Evolutionary conservation across 2,888 invertebrate genomes (phyloP).

Genomic region (Aromia moschata): DNA sequence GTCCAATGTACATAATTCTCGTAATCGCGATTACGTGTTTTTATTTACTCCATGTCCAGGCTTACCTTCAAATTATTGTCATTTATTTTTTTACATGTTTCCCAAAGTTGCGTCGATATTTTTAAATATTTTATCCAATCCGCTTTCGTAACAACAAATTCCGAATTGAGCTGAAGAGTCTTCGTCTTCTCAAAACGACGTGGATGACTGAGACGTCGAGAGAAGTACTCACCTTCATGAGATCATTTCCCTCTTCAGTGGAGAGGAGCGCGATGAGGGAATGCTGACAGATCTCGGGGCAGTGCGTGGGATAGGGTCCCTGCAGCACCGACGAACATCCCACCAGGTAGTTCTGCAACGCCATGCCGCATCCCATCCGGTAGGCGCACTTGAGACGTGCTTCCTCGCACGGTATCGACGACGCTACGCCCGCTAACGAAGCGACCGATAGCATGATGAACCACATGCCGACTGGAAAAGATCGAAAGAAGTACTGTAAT

Average conservation of each 20-base stretch:
- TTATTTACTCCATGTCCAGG: too few relatives aligned
- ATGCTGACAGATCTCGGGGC: slow-evolving; percentile 78
- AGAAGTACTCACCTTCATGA: slow-evolving; percentile 76
- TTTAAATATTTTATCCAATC: too few relatives aligned
- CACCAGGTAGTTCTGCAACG: slow-evolving; percentile 79
- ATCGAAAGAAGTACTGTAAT: neutral
- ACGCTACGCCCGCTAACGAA: slow-evolving; percentile 54
- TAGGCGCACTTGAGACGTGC: slow-evolving; percentile 79
- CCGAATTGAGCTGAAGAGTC: too few relatives aligned
- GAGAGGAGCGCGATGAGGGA: slow-evolving; percentile 82
- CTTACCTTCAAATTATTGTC: too few relatives aligned
- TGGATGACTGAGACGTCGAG: too few relatives aligned
- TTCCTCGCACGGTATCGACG: slow-evolving; percentile 67
- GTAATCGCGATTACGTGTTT: too few relatives aligned
- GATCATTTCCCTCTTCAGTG: slow-evolving; percentile 79
- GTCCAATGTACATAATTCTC: too few relatives aligned
- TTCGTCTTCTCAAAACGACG: too few relatives aligned
- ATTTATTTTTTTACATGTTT: too few relatives aligned
- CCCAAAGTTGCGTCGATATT: too few relatives aligned
- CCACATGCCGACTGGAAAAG: slow-evolving; percentile 59
- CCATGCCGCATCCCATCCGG: slow-evolving; percentile 79
- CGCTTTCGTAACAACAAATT: too few relatives aligned
- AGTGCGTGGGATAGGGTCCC: slow-evolving; percentile 64
- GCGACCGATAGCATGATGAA: slow-evolving; percentile 59
- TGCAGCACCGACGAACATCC: slow-evolving; percentile 77